A percentile compares a stretch with the other conserved stretches of the same genome.
These are phyloP conservation scores for Parasteatoda lunata DNA, from an alignment of 2,888 invertebrate species.

Conservation along the genomic window DNA sequence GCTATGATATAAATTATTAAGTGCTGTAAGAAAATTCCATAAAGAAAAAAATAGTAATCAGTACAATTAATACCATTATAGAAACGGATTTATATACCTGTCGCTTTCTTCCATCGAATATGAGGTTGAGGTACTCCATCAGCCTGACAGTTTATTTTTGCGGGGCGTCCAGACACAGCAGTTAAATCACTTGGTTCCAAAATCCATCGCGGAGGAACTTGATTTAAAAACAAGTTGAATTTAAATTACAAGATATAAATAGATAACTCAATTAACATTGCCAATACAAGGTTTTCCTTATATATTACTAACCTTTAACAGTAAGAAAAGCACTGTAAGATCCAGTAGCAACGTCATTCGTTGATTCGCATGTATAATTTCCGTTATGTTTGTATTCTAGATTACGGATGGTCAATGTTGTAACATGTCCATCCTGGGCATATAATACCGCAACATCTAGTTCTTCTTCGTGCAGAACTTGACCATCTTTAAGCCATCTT, in stretches of 20 bases:
- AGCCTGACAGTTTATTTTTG: slow-evolving; percentile 70
- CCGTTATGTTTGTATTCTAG: slow-evolving; percentile 73
- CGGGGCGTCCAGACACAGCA: slow-evolving; percentile 71
- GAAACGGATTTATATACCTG: slow-evolving; percentile 20
- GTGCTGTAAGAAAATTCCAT: too few species aligned
- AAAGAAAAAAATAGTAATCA: too few species aligned
- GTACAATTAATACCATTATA: background rate
- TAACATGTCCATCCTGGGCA: slow-evolving; percentile 69
- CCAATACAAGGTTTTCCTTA: background rate
- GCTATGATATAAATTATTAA: too few species aligned
- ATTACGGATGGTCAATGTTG: slow-evolving; percentile 73
- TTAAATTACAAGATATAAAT: background rate
- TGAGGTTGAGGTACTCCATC: slow-evolving; percentile 70
- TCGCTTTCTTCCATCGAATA: slow-evolving; percentile 70
- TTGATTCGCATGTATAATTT: slow-evolving; percentile 74
- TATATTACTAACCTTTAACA: slow-evolving; percentile 66
- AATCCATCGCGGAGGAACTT: slow-evolving; percentile 71
- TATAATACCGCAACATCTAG: slow-evolving; percentile 50
- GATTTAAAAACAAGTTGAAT: background rate
- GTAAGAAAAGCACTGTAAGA: slow-evolving; percentile 72
- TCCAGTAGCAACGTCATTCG: slow-evolving; percentile 72
- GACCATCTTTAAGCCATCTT: slow-evolving; percentile 74
- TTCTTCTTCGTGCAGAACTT: slow-evolving; percentile 71
- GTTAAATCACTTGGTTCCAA: slow-evolving; percentile 71
- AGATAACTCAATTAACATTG: background rate